These are phyloP conservation scores for Orthosia gracilis DNA, from an alignment of 2,888 invertebrate species.

Conservation along the genomic window DNA sequence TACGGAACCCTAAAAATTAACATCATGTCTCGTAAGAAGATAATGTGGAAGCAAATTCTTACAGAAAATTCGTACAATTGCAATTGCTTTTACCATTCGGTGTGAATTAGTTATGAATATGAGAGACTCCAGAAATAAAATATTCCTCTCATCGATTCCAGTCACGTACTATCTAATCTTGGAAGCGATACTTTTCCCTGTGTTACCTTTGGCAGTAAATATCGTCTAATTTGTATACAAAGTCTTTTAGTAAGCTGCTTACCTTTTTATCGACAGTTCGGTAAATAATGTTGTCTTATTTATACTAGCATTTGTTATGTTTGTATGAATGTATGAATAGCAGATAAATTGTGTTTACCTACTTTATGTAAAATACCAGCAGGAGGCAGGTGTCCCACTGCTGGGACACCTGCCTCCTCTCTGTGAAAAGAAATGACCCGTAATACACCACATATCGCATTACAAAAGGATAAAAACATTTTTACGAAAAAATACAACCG, in stretches of 20 bases:
- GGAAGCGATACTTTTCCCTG: conserved; percentile 24
- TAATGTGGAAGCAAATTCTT: neutral
- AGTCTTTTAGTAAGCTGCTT: conserved; percentile 10
- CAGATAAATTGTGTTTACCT: neutral
- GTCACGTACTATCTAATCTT: conserved; percentile 42
- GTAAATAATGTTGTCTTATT: neutral
- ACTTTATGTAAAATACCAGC: no score
- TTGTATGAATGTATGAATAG: neutral
- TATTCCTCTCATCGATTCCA: conserved; percentile 11
- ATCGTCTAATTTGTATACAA: conserved; percentile 36
- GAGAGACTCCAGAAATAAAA: conserved; percentile 6
- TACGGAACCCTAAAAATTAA: no score
- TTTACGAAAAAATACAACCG: no score
- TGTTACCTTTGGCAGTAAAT: conserved; percentile 33
- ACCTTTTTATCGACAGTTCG: neutral
- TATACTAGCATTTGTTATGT: neutral
- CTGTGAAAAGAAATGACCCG: no score
- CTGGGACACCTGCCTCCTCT: no score
- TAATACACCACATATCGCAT: no score
- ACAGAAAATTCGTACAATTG: neutral
- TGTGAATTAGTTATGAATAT: conserved; percentile 7
- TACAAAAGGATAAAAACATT: no score
- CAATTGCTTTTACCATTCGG: neutral
- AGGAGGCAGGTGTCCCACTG: no score
- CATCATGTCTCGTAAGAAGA: neutral